A percentile compares a stretch with the other conserved stretches of the same genome.
Evolutionary conservation across 53 echinoderm and acorn worm species (phyloP).

Genomic region (Temnopleurus reevesii): DNA sequence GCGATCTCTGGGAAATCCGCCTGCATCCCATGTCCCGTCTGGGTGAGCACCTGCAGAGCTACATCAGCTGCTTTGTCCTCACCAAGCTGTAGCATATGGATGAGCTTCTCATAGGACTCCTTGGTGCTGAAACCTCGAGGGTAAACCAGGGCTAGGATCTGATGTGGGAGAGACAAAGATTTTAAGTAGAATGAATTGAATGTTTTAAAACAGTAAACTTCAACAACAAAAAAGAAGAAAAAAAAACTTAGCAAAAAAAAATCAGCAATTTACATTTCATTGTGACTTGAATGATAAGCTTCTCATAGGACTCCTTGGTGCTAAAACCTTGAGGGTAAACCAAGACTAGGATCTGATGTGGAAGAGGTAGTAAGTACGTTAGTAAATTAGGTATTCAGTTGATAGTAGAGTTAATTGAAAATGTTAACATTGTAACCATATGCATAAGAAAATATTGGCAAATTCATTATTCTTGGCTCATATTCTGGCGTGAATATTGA

Average conservation of each 20-base stretch:
- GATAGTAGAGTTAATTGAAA: too few relatives aligned
- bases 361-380: too few relatives aligned
- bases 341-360: constrained; percentile 66
- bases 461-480: too few relatives aligned
- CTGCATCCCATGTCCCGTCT: constrained; percentile 79
- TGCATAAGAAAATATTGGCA: too few relatives aligned
- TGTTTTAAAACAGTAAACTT: too few relatives aligned
- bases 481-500: too few relatives aligned
- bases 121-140: constrained; percentile 85
- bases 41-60: constrained; percentile 87
- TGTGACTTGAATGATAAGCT: constrained; percentile 70
- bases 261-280: too few relatives aligned
- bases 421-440: too few relatives aligned
- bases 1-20: constrained; percentile 81
- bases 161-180: not conserved
- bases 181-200: too few relatives aligned
- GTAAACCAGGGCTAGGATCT: constrained; percentile 84
- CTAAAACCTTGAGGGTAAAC: constrained; percentile 83
- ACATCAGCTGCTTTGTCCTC: constrained; percentile 76
- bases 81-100: constrained; percentile 75
- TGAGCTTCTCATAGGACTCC: constrained; percentile 69
- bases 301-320: constrained; percentile 64
- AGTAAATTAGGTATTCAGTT: too few relatives aligned
- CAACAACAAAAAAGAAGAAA: too few relatives aligned
- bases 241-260: too few relatives aligned